Conservation (phyloP, 2,888 invertebrate species). For the Metacarcinus magister region DNA sequence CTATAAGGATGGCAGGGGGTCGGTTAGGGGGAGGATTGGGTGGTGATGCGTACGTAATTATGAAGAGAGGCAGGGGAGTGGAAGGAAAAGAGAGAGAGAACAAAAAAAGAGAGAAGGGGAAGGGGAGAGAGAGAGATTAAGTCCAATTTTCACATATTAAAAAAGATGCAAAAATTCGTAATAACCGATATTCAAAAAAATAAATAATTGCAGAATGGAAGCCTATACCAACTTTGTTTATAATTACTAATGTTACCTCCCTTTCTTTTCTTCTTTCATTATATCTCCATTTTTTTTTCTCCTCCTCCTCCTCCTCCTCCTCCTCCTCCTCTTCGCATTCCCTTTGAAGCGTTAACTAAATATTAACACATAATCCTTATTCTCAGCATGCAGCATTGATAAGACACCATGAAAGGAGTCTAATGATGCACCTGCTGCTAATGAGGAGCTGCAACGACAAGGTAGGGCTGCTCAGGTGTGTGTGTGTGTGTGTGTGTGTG, state of each 20-base stretch:
- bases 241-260: not conserved
- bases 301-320: not conserved
- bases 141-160: too few species aligned
- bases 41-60: too few species aligned
- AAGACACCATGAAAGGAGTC: not conserved
- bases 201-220: too few species aligned
- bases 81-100: not conserved
- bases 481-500: conserved; percentile 35
- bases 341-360: not conserved
- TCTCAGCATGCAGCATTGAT: not conserved
- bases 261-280: too few species aligned
- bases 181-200: too few species aligned
- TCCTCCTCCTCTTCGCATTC: not conserved
- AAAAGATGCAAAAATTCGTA: too few species aligned
- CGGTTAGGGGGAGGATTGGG: too few species aligned
- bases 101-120: not conserved
- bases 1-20: too few species aligned
- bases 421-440: not conserved
- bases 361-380: not conserved
- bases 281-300: not conserved
- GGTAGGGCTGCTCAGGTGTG: not conserved
- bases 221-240: not conserved
- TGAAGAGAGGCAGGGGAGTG: not conserved
- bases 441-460: not conserved
- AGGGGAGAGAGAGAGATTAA: not conserved